Evolutionary conservation across 2,113 vertebrate genomes (phyloP).

Genomic region (Bolborhynchus lineola): DNA sequence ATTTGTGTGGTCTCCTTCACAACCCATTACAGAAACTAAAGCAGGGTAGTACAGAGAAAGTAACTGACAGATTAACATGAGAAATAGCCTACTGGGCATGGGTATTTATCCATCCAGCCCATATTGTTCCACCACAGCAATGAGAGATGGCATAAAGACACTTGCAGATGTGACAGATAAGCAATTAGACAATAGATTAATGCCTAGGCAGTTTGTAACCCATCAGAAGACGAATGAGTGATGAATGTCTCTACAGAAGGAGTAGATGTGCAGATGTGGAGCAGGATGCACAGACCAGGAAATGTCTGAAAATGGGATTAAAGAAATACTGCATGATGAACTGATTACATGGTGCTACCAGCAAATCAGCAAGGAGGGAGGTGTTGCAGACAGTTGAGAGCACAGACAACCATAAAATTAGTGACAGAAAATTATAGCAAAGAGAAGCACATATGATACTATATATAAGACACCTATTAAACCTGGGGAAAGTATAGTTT

Average conservation of each 20-base stretch:
- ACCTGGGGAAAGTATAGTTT: neutral
- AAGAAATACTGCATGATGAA: neutral
- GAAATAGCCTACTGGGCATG: neutral
- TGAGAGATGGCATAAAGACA: neutral
- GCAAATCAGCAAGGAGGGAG: neutral
- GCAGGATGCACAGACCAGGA: neutral
- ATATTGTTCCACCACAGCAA: neutral
- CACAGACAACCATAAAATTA: neutral
- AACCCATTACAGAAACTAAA: neutral
- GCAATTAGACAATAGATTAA: neutral
- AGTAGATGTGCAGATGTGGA: neutral
- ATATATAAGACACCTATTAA: neutral
- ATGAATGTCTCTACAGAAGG: neutral
- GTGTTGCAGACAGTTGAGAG: neutral
- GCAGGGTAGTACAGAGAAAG: neutral
- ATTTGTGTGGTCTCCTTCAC: neutral
- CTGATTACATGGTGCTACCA: neutral
- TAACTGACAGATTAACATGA: neutral
- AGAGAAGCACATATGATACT: neutral
- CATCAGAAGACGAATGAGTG: neutral
- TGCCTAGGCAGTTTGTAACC: neutral
- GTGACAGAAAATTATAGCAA: neutral
- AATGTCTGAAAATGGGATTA: neutral
- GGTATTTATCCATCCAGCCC: neutral
- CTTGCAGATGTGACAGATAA: neutral